These are phyloP conservation scores for Drosophila quadrilineata DNA, from an alignment of 1,140 invertebrate species.

Conservation along the genomic window DNA sequence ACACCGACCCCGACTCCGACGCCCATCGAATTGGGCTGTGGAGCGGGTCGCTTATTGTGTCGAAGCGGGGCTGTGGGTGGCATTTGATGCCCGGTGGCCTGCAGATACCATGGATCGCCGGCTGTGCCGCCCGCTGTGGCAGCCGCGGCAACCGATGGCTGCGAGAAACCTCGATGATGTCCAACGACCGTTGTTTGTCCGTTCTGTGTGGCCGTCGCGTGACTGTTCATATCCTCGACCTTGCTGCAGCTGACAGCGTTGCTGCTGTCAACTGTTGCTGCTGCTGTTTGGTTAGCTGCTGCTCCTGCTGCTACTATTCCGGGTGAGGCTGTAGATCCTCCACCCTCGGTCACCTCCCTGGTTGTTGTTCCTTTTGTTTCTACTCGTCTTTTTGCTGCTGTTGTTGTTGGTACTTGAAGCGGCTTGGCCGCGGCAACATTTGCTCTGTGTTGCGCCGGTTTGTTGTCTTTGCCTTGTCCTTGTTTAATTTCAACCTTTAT, in stretches of 20 bases:
- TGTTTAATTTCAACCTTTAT: slow-evolving; percentile 68
- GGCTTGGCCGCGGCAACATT: slow-evolving; percentile 12
- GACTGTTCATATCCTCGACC: slow-evolving; percentile 76
- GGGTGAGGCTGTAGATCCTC: too few species aligned
- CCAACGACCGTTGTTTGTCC: slow-evolving; percentile 80
- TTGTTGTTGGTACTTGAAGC: slow-evolving; percentile 4
- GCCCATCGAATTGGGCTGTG: slow-evolving; percentile 65
- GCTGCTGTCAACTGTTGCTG: slow-evolving; percentile 17
- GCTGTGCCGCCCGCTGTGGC: slow-evolving; percentile 54
- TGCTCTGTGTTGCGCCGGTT: not conserved
- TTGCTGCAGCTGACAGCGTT: slow-evolving; percentile 29
- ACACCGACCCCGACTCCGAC: slow-evolving; percentile 25
- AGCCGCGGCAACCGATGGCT: slow-evolving; percentile 69
- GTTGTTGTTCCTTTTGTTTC: not conserved
- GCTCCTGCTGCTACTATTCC: not conserved
- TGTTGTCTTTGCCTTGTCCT: slow-evolving; percentile 40
- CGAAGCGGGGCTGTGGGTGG: slow-evolving; percentile 77
- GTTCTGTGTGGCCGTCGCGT: slow-evolving; percentile 78
- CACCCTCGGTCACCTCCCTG: not conserved
- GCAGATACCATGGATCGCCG: slow-evolving; percentile 81
- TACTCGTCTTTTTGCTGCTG: too few species aligned
- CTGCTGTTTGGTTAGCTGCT: slow-evolving; percentile 8
- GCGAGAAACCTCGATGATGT: slow-evolving; percentile 81
- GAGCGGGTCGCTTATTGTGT: slow-evolving; percentile 80
- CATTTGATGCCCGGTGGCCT: slow-evolving; percentile 80